Base-by-base conservation (phyloP, 2,888 invertebrate species). In the Leptinotarsa tumamoca region DNA sequence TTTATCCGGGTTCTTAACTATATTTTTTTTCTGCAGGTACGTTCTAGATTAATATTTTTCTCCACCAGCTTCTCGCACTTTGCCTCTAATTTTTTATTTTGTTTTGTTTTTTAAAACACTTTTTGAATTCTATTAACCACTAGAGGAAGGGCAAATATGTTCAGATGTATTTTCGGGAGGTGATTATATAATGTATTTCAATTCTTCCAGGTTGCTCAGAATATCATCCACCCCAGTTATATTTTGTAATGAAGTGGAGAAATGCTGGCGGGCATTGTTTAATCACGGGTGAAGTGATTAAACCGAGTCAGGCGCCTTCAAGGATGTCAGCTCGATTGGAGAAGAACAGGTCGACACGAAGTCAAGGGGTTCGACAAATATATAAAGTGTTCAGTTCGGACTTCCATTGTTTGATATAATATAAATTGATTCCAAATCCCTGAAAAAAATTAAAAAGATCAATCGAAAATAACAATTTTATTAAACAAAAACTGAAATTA, bases 181-280 rank as follows among this genome's bases (percentile, higher is more conserved):
- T 23, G 10, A 23, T 58, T 13, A 58, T 58, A 15, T 3, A 52
- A n/a, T 17, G n/a, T 52, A 52, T 52, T 52, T 23, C 14, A 58
- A 58, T 58, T 15, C 21, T 58, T 23, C 58, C 13, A 15, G 23
- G 21, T 23, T 58, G 58, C 58, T 58, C 23, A 58, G 23, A 58
- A 58, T 58, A 58, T 58, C 58, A 58, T 14, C 58, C 15, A 23
- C 58, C 68, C 68, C 17, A 33, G 27, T 68, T 68, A 52, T 68
- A 68, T 68, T 52, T 23, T 54, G 68, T 68, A 68, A 68, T 68
- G 68, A 68, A 54, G 68, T 68, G 68, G 68, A 68, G 68, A 52
- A 68, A 68, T 68, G 68, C 68, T 54, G 54, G 51, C 68, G 52
- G 68, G 68, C 68, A 27, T 68, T 68, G 52, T 68, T 68, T 27